Evolutionary conservation across 2,113 vertebrate species (phyloP).

Genomic region (Picathartes gymnocephalus): DNA sequence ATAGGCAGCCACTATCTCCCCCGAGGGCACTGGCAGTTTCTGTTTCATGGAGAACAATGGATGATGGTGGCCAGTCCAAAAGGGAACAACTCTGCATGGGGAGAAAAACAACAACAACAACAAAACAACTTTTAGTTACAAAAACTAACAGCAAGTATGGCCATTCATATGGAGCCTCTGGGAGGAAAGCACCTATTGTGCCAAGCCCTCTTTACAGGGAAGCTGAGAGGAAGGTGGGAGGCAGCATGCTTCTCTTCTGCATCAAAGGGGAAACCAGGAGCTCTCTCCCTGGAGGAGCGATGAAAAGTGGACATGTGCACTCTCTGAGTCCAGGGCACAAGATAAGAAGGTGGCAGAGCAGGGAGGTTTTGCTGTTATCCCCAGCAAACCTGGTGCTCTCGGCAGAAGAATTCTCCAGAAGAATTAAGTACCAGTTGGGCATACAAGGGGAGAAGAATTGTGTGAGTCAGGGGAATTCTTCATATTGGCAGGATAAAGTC

Average conservation of each 20-base stretch:
- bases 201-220: neutral
- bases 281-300: neutral
- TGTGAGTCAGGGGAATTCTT: neutral
- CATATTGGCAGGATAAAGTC: neutral
- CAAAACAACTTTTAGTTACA: neutral
- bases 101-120: neutral
- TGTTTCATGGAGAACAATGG: constrained; percentile 57
- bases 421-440: neutral
- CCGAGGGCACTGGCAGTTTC: neutral
- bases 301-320: accelerated
- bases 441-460: neutral
- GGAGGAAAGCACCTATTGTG: constrained; percentile 16
- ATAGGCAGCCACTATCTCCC: constrained; percentile 35
- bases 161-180: neutral
- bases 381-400: neutral
- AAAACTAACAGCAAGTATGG: neutral
- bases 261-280: neutral
- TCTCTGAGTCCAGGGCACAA: neutral
- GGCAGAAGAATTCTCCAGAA: neutral
- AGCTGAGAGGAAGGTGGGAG: neutral
- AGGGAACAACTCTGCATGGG: constrained; percentile 2
- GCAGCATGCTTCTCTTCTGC: neutral
- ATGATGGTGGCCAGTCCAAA: constrained; percentile 49
- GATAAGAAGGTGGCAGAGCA: neutral
- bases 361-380: neutral